A percentile compares a stretch with the other conserved stretches of the same genome.
Evolutionary conservation across 2,113 vertebrate genomes (phyloP).

Genomic region (Sitta europaea): DNA sequence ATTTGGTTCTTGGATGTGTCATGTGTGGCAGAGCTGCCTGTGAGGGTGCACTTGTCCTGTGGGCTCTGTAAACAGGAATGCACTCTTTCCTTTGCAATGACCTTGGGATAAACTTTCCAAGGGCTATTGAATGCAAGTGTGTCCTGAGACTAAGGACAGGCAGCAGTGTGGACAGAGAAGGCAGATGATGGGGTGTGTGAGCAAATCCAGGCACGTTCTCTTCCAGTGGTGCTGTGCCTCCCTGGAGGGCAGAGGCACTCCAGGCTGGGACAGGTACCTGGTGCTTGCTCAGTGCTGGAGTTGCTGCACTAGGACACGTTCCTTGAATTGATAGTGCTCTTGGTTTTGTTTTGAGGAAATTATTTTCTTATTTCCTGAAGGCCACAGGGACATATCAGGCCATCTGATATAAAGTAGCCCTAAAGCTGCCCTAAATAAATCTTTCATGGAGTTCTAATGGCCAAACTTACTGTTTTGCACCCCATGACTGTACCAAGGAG

Average conservation of each 20-base stretch:
- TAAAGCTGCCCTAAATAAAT: background rate
- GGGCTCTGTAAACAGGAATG: background rate
- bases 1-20: background rate
- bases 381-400: background rate
- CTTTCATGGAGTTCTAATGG: background rate
- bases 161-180: background rate
- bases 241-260: background rate
- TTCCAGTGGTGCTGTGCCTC: background rate
- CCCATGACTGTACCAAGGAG: background rate
- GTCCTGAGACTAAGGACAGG: background rate
- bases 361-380: background rate
- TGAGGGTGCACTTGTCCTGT: background rate
- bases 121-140: background rate
- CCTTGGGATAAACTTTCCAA: background rate
- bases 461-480: background rate
- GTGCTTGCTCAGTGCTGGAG: background rate
- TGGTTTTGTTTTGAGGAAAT: background rate
- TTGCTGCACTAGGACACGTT: background rate
- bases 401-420: background rate
- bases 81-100: background rate
- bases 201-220: background rate
- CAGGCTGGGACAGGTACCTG: background rate
- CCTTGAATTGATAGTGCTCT: background rate
- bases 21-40: background rate
- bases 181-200: background rate